phyloP scores from a whole-genome alignment of 30 jellyfish, hydroid and myxozoan genomes.

The Chironex yamaguchii region DNA sequence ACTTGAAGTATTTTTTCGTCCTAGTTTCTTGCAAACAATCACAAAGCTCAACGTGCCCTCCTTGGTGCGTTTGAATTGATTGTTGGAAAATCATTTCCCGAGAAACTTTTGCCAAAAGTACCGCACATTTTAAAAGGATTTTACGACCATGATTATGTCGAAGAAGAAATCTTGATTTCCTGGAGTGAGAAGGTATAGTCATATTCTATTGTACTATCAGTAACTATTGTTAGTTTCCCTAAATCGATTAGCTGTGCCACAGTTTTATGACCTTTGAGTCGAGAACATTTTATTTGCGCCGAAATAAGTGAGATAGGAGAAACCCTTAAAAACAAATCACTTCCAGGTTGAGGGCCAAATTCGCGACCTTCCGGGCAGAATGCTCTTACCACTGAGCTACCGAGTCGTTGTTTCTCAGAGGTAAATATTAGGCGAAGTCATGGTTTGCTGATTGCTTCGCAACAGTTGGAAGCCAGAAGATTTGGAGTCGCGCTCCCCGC shows the following conservation, averaged over 20 bases:
- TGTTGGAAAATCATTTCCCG: slow-evolving; percentile 90
- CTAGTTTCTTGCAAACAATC: slow-evolving; percentile 82
- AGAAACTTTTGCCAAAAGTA: slow-evolving; percentile 88
- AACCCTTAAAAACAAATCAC: too few relatives aligned
- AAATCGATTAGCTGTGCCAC: not conserved
- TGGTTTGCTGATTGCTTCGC: too few relatives aligned
- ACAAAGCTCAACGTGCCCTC: slow-evolving; percentile 92
- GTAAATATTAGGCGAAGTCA: too few relatives aligned
- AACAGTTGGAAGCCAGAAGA: too few relatives aligned
- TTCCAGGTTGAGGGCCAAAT: too few relatives aligned
- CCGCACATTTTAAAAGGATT: slow-evolving; percentile 86
- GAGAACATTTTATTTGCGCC: not conserved
- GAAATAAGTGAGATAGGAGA: not conserved
- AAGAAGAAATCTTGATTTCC: slow-evolving; percentile 93
- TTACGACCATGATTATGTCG: slow-evolving; percentile 94
- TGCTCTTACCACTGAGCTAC: too few relatives aligned
- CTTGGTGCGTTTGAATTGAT: slow-evolving; percentile 97
- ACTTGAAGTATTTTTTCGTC: too few relatives aligned
- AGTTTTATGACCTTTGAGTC: too few relatives aligned
- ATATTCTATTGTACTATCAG: not conserved
- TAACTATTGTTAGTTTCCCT: too few relatives aligned
- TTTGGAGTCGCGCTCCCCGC: too few relatives aligned
- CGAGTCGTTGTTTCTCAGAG: too few relatives aligned
- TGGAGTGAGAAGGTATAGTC: slow-evolving; percentile 96
- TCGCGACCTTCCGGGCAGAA: too few relatives aligned